Evolutionary conservation across 2,888 invertebrate genomes (phyloP), one percentile per base, ranked within the genome.

Genomic region (Mechanitis messenoides): DNA sequence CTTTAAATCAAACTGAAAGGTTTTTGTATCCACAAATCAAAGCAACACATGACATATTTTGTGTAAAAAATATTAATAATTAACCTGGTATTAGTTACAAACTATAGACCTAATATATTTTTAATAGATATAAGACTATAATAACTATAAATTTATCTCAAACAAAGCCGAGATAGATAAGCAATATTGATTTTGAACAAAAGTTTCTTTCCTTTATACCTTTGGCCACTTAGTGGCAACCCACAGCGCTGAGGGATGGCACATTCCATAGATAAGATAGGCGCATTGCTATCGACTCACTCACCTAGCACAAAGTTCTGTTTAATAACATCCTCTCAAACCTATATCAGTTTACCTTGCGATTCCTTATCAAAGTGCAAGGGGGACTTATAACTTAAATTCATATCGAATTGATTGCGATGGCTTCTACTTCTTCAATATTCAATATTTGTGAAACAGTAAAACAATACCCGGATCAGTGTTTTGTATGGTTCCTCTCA

Each of bases 251-350:
- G 74, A 79, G 82, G 83, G 83, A 80, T 83, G 80, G 80, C 83
- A 81, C 87, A 89, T 89, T 89, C 88, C 78, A 72, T 56, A 87
- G 86, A 87, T 86, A 87, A 87, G 86, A 85, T 85, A 85, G 68
- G 69, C 73, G 78, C 86, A 87, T 87, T 83, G 81, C 86, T 79
- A 83, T 81, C 76, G 73, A 78, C 75, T 78, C 76, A 83, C 78
- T 87, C 88, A 88, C 75, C 78, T 71, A 61, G 46, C 56, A 56
- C 60, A 58, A 59, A 58, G 62, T 31, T 9, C 11, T 55, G 53
- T 57, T 63, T 59, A 59, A 53, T 46, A 33, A 11, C 58, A 62
- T 58, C 55, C 62, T 59, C 59, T 56, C 58, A 55, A 61, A 55
- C 55, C 42, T 20, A 60, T 53, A 46, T 46, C 33, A 55, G 38